Percentiles rank a stretch among this genome's conserved stretches.
Conservation (phyloP, 2,797 vertebrate species). For the Argya squamiceps region DNA sequence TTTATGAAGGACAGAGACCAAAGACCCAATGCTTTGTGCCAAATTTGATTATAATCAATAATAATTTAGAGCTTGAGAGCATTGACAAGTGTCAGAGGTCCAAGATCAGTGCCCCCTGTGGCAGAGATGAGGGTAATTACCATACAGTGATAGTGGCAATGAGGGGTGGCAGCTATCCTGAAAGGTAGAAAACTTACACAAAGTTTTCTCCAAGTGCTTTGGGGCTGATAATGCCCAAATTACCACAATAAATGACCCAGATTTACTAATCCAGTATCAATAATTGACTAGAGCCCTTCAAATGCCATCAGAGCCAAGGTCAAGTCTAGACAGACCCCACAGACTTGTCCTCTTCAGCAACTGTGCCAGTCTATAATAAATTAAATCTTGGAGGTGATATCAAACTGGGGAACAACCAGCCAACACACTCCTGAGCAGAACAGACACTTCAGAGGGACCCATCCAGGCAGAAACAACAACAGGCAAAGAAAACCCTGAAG, state of each 20-base stretch:
- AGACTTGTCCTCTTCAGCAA: background rate
- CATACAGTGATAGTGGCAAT: background rate
- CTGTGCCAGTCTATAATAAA: background rate
- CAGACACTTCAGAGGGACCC: background rate
- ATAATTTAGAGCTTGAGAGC: background rate
- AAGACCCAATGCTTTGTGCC: background rate
- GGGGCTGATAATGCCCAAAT: background rate
- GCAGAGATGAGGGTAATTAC: background rate
- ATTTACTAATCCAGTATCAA: background rate
- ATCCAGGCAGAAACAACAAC: background rate
- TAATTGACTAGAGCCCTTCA: background rate
- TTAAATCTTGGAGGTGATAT: background rate
- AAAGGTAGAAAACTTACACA: background rate
- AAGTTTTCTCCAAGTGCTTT: background rate
- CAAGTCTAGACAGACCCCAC: background rate
- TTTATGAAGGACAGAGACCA: background rate
- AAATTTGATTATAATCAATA: background rate
- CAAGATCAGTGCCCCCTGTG: background rate
- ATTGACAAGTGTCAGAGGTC: background rate
- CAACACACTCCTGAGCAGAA: background rate
- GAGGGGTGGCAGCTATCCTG: background rate
- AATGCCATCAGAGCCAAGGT: fast-evolving
- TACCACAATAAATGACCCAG: background rate
- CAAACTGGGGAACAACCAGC: background rate
- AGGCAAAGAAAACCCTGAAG: background rate